Percentiles rank a stretch among this genome's conserved stretches.
These are phyloP conservation scores for Phoeniculus purpureus DNA, from an alignment of 2,797 vertebrate species.

Conservation along the genomic window DNA sequence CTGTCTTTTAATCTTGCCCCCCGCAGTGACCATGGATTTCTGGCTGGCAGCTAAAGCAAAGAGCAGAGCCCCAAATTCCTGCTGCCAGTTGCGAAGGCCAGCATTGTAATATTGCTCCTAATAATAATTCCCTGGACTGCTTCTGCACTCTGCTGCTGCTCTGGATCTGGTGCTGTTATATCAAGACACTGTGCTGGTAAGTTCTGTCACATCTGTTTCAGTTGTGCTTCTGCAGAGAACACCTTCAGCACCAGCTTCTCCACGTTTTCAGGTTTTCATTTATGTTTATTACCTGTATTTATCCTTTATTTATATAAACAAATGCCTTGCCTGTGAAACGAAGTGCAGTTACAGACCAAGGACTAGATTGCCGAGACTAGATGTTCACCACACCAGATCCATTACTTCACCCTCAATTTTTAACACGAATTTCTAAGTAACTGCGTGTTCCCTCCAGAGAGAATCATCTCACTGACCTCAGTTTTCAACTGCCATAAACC, in stretches of 20 bases:
- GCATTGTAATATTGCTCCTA: not conserved
- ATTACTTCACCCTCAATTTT: not conserved
- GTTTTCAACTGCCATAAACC: conserved; percentile 4
- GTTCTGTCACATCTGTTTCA: not conserved
- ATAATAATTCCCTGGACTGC: not conserved
- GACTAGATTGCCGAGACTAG: not conserved
- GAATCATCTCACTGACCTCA: not conserved
- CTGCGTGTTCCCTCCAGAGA: not conserved
- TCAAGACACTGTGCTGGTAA: not conserved
- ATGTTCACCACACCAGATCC: not conserved
- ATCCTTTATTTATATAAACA: not conserved
- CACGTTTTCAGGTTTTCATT: not conserved
- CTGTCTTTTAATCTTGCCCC: not conserved
- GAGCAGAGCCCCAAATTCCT: too few relatives aligned
- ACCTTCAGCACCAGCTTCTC: not conserved
- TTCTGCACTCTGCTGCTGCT: not conserved
- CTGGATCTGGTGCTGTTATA: not conserved
- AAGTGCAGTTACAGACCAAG: not conserved
- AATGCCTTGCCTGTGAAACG: not conserved
- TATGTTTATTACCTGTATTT: too few relatives aligned
- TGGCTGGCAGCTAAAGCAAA: too few relatives aligned
- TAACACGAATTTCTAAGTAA: conserved; percentile 14
- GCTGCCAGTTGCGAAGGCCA: too few relatives aligned
- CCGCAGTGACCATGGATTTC: too few relatives aligned
- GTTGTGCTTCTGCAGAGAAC: not conserved